These are phyloP conservation scores for Zenarchopterus dispar DNA, from an alignment of 2,797 vertebrate genomes.

Conservation along the genomic window DNA sequence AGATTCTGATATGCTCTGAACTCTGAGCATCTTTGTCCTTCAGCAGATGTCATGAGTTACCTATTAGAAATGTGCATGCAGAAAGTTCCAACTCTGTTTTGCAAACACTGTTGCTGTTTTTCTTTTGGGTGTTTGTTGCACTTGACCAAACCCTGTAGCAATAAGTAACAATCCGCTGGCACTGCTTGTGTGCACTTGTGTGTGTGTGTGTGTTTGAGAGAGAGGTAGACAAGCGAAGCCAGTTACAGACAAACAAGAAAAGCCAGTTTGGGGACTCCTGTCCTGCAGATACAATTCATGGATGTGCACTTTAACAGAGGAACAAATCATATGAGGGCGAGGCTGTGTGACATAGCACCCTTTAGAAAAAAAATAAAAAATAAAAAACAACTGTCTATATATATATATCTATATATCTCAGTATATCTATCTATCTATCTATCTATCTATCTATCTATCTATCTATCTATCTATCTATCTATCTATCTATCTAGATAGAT, in stretches of 20 bases:
- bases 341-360: slow-evolving; percentile 2
- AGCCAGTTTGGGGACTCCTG: slow-evolving; percentile 40
- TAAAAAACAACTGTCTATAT: too few species aligned
- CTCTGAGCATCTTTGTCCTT: too few species aligned
- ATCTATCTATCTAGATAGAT: too few species aligned
- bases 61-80: background rate
- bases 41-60: background rate
- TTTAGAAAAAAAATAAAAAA: too few species aligned
- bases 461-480: too few species aligned
- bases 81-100: background rate
- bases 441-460: too few species aligned
- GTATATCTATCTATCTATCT: too few species aligned
- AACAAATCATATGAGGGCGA: slow-evolving; percentile 39
- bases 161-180: background rate
- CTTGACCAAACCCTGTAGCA: background rate
- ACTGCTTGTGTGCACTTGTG: background rate
- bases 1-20: too few species aligned
- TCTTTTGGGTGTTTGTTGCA: background rate
- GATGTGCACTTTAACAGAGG: background rate
- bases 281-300: background rate
- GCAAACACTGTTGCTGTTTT: background rate
- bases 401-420: too few species aligned
- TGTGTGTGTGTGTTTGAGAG: background rate
- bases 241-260: slow-evolving; percentile 26
- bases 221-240: too few species aligned